A percentile compares a stretch with the other conserved stretches of the same genome.
These are phyloP conservation scores for Melanotaenia trifasciata DNA, from an alignment of 2,797 vertebrate species.

Conservation along the genomic window DNA sequence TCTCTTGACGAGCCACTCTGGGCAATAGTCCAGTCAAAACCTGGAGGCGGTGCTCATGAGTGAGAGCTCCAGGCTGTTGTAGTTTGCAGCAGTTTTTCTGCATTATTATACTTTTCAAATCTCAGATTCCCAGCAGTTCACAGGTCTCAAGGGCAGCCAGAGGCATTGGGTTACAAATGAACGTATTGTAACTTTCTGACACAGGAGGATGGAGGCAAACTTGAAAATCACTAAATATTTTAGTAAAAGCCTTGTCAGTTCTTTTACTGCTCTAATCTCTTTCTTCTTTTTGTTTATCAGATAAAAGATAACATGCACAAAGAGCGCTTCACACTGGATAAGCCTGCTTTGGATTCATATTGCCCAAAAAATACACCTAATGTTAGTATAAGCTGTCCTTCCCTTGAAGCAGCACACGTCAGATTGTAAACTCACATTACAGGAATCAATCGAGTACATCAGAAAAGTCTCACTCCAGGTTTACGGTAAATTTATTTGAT, in stretches of 20 bases:
- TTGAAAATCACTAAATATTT: constrained; percentile 32
- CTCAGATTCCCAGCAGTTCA: constrained; percentile 39
- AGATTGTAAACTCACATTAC: constrained; percentile 21
- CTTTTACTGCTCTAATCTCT: constrained; percentile 23
- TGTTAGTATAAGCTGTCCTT: constrained; percentile 27
- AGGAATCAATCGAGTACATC: constrained; percentile 12
- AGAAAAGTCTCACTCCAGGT: constrained; percentile 12
- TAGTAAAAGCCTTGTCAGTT: constrained; percentile 21
- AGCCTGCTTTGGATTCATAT: constrained; percentile 40
- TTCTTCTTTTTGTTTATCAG: constrained; percentile 1
- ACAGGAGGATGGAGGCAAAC: constrained; percentile 8
- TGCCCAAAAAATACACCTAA: neutral
- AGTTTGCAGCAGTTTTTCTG: constrained; percentile 31
- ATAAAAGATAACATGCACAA: constrained; percentile 11
- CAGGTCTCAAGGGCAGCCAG: constrained; percentile 52
- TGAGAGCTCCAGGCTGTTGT: constrained; percentile 25
- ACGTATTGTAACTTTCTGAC: constrained; percentile 40
- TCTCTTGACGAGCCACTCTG: constrained; percentile 39
- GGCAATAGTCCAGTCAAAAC: constrained; percentile 43
- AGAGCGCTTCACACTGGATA: constrained; percentile 21
- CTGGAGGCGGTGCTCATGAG: constrained; percentile 40
- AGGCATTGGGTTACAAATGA: constrained; percentile 35
- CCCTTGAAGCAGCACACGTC: constrained; percentile 53
- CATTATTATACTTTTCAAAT: constrained; percentile 48
- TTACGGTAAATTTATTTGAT: constrained; percentile 13